Percentiles rank a stretch among this genome's conserved stretches.
Evolutionary conservation across 2,113 vertebrate species (phyloP).

Genomic region (Nycticebus coucang): DNA sequence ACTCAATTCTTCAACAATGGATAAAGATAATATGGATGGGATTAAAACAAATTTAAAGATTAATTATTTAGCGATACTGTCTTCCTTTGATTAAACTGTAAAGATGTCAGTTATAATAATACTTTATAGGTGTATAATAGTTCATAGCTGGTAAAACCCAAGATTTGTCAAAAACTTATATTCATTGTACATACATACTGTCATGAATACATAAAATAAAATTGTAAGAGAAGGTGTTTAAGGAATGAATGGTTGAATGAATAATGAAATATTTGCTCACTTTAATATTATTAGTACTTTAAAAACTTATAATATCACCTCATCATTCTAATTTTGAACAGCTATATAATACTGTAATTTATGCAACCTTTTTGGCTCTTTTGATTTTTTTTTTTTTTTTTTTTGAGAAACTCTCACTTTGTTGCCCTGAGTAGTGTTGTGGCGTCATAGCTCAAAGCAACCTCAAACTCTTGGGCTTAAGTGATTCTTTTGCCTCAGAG

Average conservation of each 20-base stretch:
- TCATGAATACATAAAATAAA: not conserved
- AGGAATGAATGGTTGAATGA: not conserved
- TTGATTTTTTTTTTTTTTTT: not conserved
- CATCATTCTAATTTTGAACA: conserved; percentile 6
- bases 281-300: not conserved
- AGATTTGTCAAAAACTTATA: not conserved
- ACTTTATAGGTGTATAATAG: not conserved
- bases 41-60: not conserved
- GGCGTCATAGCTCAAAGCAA: no score
- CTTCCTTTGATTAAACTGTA: not conserved
- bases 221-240: not conserved
- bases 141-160: not conserved
- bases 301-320: not conserved
- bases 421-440: no score
- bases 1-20: not conserved
- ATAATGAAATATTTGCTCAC: not conserved
- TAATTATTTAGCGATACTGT: not conserved
- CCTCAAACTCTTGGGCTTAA: no score
- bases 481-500: no score
- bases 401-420: no score
- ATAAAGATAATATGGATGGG: not conserved
- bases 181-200: not conserved
- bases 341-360: not conserved
- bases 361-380: not conserved
- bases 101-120: not conserved